phyloP scores from a whole-genome alignment of 2,797 vertebrate species.

The Acanthornis magna region DNA sequence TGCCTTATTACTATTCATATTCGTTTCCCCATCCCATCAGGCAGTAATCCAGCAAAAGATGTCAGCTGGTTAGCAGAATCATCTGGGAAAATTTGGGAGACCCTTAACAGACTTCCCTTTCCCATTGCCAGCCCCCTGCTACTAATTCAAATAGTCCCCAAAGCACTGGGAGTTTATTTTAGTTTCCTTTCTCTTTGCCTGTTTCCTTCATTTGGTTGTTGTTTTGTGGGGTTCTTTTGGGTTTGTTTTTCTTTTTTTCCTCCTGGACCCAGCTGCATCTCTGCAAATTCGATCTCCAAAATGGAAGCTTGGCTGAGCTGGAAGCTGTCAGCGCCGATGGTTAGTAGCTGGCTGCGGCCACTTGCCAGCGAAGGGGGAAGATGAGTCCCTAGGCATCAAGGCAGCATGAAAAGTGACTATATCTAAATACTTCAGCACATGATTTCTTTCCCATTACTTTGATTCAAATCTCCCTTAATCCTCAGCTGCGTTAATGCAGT shows the following conservation, averaged over 20 bases:
- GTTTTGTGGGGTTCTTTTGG: not conserved
- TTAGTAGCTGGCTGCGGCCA: not conserved
- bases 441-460: constrained; percentile 59
- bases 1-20: constrained; percentile 17
- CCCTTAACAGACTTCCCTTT: not conserved
- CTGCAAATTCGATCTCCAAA: constrained; percentile 25
- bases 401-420: constrained; percentile 28
- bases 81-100: constrained; percentile 22
- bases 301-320: constrained; percentile 18
- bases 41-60: constrained; percentile 19
- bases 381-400: not conserved
- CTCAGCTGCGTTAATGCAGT: constrained; percentile 40
- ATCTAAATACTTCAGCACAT: constrained; percentile 41
- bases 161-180: not conserved
- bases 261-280: constrained; percentile 31
- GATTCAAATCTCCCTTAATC: constrained; percentile 62
- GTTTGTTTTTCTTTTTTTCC: not conserved
- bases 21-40: not conserved
- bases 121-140: not conserved
- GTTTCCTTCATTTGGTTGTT: not conserved
- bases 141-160: not conserved
- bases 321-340: not conserved
- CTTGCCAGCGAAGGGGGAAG: constrained; percentile 12
- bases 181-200: not conserved
- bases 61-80: not conserved